phyloP scores from a whole-genome alignment of 37 sponge, comb jelly and placozoan species.

The Lycopodina hypogea region DNA sequence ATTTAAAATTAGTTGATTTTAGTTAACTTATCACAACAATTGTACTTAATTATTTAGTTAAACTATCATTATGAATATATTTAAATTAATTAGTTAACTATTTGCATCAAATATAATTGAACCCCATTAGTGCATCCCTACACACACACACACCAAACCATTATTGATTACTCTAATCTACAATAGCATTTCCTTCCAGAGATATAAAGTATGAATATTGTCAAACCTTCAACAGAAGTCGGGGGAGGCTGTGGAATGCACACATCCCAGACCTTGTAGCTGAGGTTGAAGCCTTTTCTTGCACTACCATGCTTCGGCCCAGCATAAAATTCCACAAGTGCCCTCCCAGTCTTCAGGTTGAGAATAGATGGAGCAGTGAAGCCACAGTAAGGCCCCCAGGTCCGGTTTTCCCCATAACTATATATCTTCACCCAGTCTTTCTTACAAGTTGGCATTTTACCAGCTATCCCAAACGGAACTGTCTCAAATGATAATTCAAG shows the following conservation, averaged over 20 bases:
- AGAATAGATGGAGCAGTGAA: background rate
- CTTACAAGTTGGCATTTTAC: conserved; percentile 4
- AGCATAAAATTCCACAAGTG: conserved; percentile 18
- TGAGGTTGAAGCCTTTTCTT: conserved; percentile 10
- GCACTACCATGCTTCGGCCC: background rate
- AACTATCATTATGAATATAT: no score
- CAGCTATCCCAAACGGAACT: conserved; percentile 10
- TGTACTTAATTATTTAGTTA: no score
- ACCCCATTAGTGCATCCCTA: no score
- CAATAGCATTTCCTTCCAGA: no score
- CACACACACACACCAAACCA: no score
- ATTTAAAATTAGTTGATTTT: no score
- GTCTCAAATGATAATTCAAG: conserved; percentile 21
- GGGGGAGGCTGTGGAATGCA: background rate
- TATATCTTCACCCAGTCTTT: conserved; percentile 25
- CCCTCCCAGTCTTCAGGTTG: background rate
- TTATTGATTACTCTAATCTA: no score
- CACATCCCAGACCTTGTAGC: background rate
- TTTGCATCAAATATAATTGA: no score
- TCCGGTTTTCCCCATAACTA: background rate
- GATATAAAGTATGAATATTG: background rate
- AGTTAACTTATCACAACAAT: no score
- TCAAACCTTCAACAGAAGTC: background rate
- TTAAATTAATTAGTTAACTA: no score
- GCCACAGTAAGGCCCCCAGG: conserved; percentile 8